A percentile compares a stretch with the other conserved stretches of the same genome.
These are phyloP conservation scores for Hippoglossus stenolepis DNA, from an alignment of 2,113 vertebrate genomes.

Conservation along the genomic window DNA sequence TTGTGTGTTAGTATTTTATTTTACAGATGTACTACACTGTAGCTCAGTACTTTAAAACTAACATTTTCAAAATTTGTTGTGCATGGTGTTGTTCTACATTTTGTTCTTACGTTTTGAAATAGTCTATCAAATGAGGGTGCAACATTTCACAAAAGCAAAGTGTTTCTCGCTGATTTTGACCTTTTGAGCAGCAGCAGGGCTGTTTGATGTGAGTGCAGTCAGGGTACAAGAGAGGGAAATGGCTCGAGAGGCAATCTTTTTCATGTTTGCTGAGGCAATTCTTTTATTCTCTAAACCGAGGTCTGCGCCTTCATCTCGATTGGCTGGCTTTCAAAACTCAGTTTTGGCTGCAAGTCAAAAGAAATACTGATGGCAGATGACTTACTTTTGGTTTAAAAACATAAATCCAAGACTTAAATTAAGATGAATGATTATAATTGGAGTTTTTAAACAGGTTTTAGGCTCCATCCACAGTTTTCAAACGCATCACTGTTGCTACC, in stretches of 20 bases:
- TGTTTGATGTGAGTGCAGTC: too few relatives aligned
- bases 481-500: too few relatives aligned
- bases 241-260: constrained; percentile 27
- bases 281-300: constrained; percentile 23
- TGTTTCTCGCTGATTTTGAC: constrained; percentile 31
- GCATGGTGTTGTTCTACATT: not conserved
- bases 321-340: not conserved
- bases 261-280: constrained; percentile 14
- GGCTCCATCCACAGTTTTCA: too few relatives aligned
- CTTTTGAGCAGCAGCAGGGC: constrained; percentile 29
- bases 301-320: not conserved
- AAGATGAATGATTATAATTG: constrained; percentile 20
- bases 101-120: not conserved
- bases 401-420: constrained; percentile 26
- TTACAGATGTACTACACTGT: not conserved
- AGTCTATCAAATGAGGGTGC: constrained; percentile 30
- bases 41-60: not conserved
- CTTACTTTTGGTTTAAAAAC: constrained; percentile 4
- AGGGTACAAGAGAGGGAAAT: constrained; percentile 7
- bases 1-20: not conserved
- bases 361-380: not conserved
- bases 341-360: constrained; percentile 4
- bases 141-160: not conserved
- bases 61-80: not conserved
- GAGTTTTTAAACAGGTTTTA: too few relatives aligned